These are phyloP conservation scores for Climacteris rufus DNA, from an alignment of 2,113 vertebrate genomes.

Conservation along the genomic window DNA sequence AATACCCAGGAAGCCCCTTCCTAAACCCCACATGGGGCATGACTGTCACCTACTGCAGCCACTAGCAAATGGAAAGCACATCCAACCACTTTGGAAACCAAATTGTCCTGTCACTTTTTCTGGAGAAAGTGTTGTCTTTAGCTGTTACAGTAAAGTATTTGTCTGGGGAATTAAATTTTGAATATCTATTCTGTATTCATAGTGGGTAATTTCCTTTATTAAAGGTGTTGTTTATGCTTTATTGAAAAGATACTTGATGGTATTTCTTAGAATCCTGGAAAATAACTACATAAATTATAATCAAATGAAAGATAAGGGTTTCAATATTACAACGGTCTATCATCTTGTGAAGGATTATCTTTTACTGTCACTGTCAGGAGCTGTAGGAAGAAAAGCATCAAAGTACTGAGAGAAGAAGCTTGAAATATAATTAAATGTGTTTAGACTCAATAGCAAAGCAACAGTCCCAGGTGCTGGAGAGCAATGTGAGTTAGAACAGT, in stretches of 20 bases:
- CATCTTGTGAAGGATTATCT: not conserved
- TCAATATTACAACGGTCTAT: not conserved
- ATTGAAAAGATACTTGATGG: not conserved
- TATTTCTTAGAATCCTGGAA: not conserved
- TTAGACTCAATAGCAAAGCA: not conserved
- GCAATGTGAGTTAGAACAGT: not conserved
- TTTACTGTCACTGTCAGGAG: not conserved
- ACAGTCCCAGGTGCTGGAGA: not conserved
- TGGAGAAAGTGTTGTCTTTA: not conserved
- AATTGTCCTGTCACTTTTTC: not conserved
- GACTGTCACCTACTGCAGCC: rapidly evolving
- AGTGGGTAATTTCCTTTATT: not conserved
- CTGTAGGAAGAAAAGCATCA: not conserved
- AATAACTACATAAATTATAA: not conserved
- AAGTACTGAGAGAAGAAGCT: not conserved
- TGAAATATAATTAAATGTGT: not conserved
- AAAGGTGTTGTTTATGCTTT: not conserved
- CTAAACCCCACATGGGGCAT: not conserved
- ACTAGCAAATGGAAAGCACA: not conserved
- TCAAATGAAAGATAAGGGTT: not conserved
- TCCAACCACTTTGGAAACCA: not conserved
- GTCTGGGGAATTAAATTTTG: not conserved
- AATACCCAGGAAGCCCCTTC: not conserved
- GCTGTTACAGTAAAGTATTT: not conserved
- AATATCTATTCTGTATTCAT: not conserved